These are phyloP conservation scores for Austrolebias charrua DNA, from an alignment of 2,797 vertebrate species.

Conservation along the genomic window DNA sequence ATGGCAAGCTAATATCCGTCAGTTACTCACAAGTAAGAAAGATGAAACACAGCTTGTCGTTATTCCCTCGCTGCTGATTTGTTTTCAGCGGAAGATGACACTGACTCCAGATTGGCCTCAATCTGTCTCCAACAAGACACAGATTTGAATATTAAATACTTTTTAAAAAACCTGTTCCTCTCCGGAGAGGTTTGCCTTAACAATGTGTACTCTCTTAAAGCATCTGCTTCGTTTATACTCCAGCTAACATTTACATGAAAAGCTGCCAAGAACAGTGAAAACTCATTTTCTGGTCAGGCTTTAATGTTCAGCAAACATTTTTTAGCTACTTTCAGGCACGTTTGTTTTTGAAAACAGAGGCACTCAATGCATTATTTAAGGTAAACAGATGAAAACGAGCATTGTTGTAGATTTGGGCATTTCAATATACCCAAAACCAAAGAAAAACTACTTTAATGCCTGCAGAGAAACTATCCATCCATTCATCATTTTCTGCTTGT, in stretches of 20 bases:
- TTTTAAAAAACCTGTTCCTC: conserved; percentile 15
- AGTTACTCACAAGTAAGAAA: conserved; percentile 89
- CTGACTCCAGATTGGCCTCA: conserved; percentile 60
- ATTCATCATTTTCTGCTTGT: no score
- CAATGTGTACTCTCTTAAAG: conserved; percentile 35
- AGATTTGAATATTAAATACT: conserved; percentile 64
- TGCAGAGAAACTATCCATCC: no score
- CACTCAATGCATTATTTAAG: not conserved
- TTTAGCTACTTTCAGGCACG: not conserved
- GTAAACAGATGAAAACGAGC: not conserved
- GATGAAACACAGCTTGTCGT: conserved; percentile 84
- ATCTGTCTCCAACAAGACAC: conserved; percentile 62
- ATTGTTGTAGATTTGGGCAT: no score
- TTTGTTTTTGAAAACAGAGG: not conserved
- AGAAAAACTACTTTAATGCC: no score
- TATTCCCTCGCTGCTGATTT: conserved; percentile 88
- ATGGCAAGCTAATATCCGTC: conserved; percentile 91
- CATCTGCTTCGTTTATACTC: conserved; percentile 22
- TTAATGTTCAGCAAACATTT: not conserved
- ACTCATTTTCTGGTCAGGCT: not conserved
- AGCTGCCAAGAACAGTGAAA: conserved; percentile 9
- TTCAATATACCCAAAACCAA: not conserved
- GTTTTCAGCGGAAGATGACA: conserved; percentile 72
- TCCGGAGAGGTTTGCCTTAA: conserved; percentile 41
- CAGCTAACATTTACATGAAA: conserved; percentile 15